A percentile compares a stretch with the other conserved stretches of the same genome.
Evolutionary conservation across 2,113 vertebrate genomes (phyloP).

Genomic region (Rhizomys pruinosus): DNA sequence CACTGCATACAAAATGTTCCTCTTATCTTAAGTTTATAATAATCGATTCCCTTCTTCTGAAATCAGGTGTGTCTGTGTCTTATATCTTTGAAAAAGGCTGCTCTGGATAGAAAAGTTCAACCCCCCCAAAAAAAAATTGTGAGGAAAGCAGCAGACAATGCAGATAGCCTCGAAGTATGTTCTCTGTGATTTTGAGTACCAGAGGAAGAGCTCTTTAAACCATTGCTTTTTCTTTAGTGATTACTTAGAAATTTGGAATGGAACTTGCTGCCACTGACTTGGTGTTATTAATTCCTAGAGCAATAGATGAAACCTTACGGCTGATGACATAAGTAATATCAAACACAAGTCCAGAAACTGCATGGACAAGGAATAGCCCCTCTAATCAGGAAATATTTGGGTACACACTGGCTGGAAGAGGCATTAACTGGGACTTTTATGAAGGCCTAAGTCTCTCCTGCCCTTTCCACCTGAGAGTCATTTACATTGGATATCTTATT

Average conservation of each 20-base stretch:
- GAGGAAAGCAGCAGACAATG: not conserved
- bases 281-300: not conserved
- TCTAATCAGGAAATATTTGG: not conserved
- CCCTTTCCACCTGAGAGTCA: not conserved
- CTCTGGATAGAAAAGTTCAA: not conserved
- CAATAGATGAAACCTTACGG: not conserved
- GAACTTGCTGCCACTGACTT: not conserved
- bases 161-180: not conserved
- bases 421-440: not conserved
- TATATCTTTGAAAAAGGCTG: not conserved
- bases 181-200: not conserved
- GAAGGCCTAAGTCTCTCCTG: not conserved
- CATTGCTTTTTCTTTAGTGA: not conserved
- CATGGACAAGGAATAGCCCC: not conserved
- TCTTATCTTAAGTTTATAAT: not conserved
- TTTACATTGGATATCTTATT: constrained; percentile 25
- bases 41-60: not conserved
- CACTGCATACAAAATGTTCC: not conserved
- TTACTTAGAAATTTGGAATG: not conserved
- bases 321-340: not conserved
- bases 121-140: not conserved
- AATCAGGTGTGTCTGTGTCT: not conserved
- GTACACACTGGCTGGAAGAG: not conserved
- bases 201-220: not conserved
- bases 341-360: constrained; percentile 1